Conservation (phyloP, 37 sponge, comb jelly and placozoan genomes). For the Haliclona indistincta region DNA sequence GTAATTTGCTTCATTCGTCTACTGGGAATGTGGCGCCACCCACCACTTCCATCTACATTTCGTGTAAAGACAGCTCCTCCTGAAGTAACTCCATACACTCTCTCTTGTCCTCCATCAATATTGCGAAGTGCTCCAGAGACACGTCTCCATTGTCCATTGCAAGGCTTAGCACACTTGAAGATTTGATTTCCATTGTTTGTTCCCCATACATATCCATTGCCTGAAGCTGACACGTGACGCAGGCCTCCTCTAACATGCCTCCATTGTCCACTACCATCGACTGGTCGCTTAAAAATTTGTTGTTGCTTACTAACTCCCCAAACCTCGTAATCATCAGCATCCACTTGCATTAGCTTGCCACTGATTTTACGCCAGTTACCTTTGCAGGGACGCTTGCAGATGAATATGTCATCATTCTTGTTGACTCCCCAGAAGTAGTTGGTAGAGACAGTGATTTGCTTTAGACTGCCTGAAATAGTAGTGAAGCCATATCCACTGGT, state of each 20-base stretch:
- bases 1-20: conserved; percentile 20
- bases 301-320: conserved; percentile 31
- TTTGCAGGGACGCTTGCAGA: conserved; percentile 30
- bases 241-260: conserved; percentile 27
- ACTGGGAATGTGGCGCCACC: conserved; percentile 16
- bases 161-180: conserved; percentile 78
- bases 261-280: conserved; percentile 62
- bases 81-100: conserved; percentile 46
- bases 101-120: conserved; percentile 48
- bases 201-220: conserved; percentile 79
- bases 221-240: conserved; percentile 69
- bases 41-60: conserved; percentile 33
- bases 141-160: conserved; percentile 36
- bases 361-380: conserved; percentile 33
- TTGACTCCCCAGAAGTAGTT: conserved; percentile 69
- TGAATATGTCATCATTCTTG: conserved; percentile 29
- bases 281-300: conserved; percentile 26
- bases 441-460: conserved; percentile 41
- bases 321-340: conserved; percentile 45
- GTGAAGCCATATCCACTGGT: no score
- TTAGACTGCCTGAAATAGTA: conserved; percentile 59
- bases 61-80: conserved; percentile 4
- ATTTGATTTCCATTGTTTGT: conserved; percentile 26
- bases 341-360: conserved; percentile 44
- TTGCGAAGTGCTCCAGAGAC: conserved; percentile 44